Evolutionary conservation across 1,140 invertebrate genomes (phyloP), one percentile per base, ranked within the genome.

Genomic region (Drosophila arizonae): DNA sequence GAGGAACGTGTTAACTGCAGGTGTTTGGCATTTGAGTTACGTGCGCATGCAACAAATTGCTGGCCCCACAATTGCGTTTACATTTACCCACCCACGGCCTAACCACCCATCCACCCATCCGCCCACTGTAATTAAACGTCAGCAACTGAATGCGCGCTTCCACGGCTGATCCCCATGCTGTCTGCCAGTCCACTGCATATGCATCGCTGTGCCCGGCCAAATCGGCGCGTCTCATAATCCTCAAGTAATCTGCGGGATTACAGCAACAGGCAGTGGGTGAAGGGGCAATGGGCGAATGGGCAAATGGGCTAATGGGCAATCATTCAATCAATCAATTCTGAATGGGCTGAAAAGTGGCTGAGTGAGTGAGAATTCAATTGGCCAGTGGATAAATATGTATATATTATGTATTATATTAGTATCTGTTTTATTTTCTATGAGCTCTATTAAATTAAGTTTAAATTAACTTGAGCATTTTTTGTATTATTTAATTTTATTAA

Each of bases 21-120:
- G 76, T 87, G 82, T 85, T 86, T 81, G 81, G 81, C 81, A 85
- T 87, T 87, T 87, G 82, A 82, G 76, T 84, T 88, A 82, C 82
- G 82, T 87, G 82, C 69, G 76, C 74, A 77, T 76, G 82, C 82
- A 87, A 88, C 82, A 87, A 86, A 88, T 86, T 77, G 76, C 64
- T 24, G 15, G 57, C 57, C 57, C 57, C 57, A 48, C 58, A 11
- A 39, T 68, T 57, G 30, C 50, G 21, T 46, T 43, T 50, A 62
- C 58, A 62, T 11, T 36, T 24, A 24, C 21, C 21, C 21, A 45
- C 57, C 50, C 46, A 45, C 30, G 43, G 6, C 8, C 43, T 11
- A 45, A 54, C 33, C 33, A 17, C 17, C 33, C 26, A 45, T 33
- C 24, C 33, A 46, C 36, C 13, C 17, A 17, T 17, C n/a, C 26